Conservation (phyloP, 2,113 vertebrate genomes). For the Urocynchramus pylzowi region DNA sequence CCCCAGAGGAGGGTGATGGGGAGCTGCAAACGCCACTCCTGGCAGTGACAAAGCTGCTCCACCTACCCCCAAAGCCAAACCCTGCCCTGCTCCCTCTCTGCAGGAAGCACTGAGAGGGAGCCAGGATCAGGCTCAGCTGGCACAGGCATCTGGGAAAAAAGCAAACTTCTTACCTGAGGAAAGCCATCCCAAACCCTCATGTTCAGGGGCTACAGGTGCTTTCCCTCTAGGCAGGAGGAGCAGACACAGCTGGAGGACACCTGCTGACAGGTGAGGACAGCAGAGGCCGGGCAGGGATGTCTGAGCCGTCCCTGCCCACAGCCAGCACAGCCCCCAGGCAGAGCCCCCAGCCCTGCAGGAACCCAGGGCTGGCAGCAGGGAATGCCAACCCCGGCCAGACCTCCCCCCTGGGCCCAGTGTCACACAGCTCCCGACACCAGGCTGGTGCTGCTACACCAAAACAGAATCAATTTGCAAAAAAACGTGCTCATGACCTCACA, state of each 20-base stretch:
- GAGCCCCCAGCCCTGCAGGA: not conserved
- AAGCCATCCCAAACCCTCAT: not conserved
- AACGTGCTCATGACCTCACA: not conserved
- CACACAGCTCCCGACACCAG: not conserved
- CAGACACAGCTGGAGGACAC: fast-evolving
- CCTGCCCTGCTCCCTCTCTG: not conserved
- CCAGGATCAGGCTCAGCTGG: not conserved
- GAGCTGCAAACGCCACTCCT: fast-evolving
- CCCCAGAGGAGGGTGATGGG: fast-evolving
- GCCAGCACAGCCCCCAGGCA: not conserved
- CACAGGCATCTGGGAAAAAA: not conserved
- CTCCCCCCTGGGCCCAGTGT: not conserved
- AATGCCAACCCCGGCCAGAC: not conserved
- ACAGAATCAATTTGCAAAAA: not conserved
- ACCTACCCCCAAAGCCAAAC: too few species aligned
- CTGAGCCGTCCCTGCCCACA: not conserved
- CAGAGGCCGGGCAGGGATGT: fast-evolving
- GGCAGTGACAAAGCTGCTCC: fast-evolving
- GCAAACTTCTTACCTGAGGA: not conserved
- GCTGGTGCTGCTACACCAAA: not conserved
- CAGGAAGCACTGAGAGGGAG: not conserved
- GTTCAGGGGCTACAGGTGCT: not conserved
- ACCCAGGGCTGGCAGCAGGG: not conserved
- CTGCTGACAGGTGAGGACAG: not conserved
- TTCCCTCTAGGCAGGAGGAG: not conserved